Evolutionary conservation across 2,888 invertebrate genomes (phyloP), one percentile per base, ranked within the genome.

Genomic region (Tyria jacobaeae): DNA sequence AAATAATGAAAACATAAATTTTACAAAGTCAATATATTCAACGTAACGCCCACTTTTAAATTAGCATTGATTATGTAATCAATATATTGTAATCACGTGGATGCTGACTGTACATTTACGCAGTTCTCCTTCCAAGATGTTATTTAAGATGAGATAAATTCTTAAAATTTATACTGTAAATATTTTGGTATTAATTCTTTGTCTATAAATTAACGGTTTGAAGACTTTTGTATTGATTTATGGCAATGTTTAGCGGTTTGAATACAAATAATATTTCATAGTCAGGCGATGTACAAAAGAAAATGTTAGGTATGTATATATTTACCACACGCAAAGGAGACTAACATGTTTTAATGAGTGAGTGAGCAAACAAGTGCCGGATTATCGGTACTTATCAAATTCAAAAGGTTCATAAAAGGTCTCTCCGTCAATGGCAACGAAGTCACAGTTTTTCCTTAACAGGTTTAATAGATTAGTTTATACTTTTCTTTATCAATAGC

Each of bases 131-230:
- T 80, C 79, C 77, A 83, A 88, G 85, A 89, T 89, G 89, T 89
- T 91, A 91, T 91, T 90, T 89, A 91, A 89, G 89, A 91, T 89
- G 87, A 88, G 89, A 91, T 89, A 88, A 89, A 89, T 91, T 91
- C 91, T 90, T 91, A 81, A 91, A 90, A 92, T 93, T 92, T 92
- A 92, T 93, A 86, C 85, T 85, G 88, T 88, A 86, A 89, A 89
- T 83, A 87, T 83, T 79, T 87, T 85, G 73, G 79, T 83, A 82
- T 85, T 84, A 82, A 86, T 88, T 82, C 78, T 82, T 84, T 82
- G 84, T 83, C 85, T 88, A 89, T 86, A 89, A 89, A 89, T 89
- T 86, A 85, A 78, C 75, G 75, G 71, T 70, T 86, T 79, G 71
- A 66, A 75, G 80, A 83, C 83, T 81, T 70, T 71, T 67, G 65